These are phyloP conservation scores for Periophthalmodon schlosseri DNA, from an alignment of 2,113 vertebrate genomes.

Conservation along the genomic window DNA sequence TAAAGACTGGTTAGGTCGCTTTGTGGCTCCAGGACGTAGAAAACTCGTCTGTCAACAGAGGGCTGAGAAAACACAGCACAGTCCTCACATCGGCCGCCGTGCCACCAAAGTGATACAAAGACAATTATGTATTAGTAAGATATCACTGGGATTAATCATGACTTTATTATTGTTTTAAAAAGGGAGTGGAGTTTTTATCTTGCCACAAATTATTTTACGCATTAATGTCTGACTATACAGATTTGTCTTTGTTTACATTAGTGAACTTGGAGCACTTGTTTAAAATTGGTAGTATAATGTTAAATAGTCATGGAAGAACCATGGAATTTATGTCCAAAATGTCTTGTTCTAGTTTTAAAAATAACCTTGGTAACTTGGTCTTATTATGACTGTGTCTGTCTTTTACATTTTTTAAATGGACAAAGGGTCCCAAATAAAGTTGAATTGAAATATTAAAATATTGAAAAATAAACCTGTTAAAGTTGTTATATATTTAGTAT, in stretches of 20 bases:
- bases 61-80: slow-evolving; percentile 30
- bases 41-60: slow-evolving; percentile 39
- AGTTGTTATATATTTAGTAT: too few species aligned
- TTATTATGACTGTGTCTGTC: too few species aligned
- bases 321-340: neutral
- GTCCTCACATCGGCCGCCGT: slow-evolving; percentile 2
- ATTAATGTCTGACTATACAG: neutral
- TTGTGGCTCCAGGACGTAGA: slow-evolving; percentile 38
- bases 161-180: slow-evolving; percentile 8
- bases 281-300: neutral
- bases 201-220: neutral
- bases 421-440: too few species aligned
- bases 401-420: too few species aligned
- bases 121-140: slow-evolving; percentile 15
- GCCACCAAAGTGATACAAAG: slow-evolving; percentile 4
- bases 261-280: neutral
- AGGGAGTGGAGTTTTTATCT: neutral
- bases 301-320: neutral
- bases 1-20: slow-evolving; percentile 69
- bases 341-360: neutral
- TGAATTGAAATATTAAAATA: too few species aligned
- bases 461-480: too few species aligned
- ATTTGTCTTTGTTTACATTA: neutral
- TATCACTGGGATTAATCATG: slow-evolving; percentile 31
- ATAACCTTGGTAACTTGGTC: neutral